phyloP scores from a whole-genome alignment of 1,140 invertebrate genomes.

The Bicyclus anynana region DNA sequence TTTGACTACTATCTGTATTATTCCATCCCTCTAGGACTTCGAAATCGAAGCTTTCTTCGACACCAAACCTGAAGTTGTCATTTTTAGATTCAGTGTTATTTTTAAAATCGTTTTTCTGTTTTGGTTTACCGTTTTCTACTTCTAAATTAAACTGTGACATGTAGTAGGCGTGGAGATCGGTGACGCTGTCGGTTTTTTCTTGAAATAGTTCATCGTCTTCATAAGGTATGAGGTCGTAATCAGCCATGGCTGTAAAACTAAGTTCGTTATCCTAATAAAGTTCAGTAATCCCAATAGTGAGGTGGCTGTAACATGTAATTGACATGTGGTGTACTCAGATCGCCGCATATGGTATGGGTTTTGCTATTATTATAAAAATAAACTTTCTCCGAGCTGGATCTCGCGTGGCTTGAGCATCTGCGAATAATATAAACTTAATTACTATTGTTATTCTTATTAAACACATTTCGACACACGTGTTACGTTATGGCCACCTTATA shows the following conservation, averaged over 20 bases:
- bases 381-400: constrained; percentile 68
- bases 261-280: constrained; percentile 65
- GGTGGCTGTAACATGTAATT: constrained; percentile 52
- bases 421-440: constrained; percentile 73
- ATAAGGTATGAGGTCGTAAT: constrained; percentile 61
- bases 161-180: constrained; percentile 66
- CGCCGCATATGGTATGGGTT: constrained; percentile 58
- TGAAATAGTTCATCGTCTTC: constrained; percentile 56
- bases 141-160: constrained; percentile 71
- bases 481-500: constrained; percentile 33
- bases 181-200: constrained; percentile 52
- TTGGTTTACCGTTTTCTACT: constrained; percentile 54
- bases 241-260: constrained; percentile 45
- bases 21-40: constrained; percentile 58
- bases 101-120: constrained; percentile 32
- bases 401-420: constrained; percentile 67
- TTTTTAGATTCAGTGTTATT: constrained; percentile 33
- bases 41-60: constrained; percentile 67
- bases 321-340: constrained; percentile 60
- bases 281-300: constrained; percentile 61
- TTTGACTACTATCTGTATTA: constrained; percentile 32
- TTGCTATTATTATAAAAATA: constrained; percentile 77
- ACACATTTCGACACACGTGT: constrained; percentile 59
- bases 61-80: constrained; percentile 58
- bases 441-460: constrained; percentile 41